Evolutionary conservation across 2,113 vertebrate species (phyloP).

Genomic region (Typhlomys cinereus): DNA sequence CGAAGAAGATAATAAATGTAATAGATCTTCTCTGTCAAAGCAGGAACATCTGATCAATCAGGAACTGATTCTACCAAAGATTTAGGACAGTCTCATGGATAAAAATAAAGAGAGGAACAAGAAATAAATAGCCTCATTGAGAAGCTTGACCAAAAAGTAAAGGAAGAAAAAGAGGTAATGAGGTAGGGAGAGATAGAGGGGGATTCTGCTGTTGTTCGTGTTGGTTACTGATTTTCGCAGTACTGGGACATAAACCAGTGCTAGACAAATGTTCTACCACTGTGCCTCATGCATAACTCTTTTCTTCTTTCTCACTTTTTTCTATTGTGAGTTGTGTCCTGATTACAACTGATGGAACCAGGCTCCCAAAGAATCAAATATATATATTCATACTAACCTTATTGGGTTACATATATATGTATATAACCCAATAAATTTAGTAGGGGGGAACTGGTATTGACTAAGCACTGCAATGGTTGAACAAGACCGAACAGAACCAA

Average conservation of each 20-base stretch:
- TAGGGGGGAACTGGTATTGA: neutral
- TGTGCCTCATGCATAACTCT: too few relatives aligned
- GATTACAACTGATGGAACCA: neutral
- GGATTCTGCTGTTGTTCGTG: fast-evolving
- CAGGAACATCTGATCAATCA: neutral
- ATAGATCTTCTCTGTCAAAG: neutral
- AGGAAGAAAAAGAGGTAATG: neutral
- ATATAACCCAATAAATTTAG: neutral
- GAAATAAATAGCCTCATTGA: neutral
- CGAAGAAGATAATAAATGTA: neutral
- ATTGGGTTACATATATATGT: too few relatives aligned
- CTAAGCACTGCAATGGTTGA: neutral
- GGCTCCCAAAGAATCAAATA: neutral
- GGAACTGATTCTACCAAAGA: neutral
- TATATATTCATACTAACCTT: too few relatives aligned
- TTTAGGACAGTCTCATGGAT: neutral
- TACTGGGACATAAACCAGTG: neutral
- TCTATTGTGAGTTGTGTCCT: neutral
- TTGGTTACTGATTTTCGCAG: neutral
- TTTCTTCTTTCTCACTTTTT: neutral
- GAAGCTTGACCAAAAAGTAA: neutral
- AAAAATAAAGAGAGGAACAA: neutral
- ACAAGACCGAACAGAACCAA: neutral
- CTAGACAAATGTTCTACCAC: neutral
- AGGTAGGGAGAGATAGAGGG: neutral